Percentiles rank a stretch among this genome's conserved stretches.
These are phyloP conservation scores for Aeoliscus strigatus DNA, from an alignment of 2,797 vertebrate species.

Conservation along the genomic window DNA sequence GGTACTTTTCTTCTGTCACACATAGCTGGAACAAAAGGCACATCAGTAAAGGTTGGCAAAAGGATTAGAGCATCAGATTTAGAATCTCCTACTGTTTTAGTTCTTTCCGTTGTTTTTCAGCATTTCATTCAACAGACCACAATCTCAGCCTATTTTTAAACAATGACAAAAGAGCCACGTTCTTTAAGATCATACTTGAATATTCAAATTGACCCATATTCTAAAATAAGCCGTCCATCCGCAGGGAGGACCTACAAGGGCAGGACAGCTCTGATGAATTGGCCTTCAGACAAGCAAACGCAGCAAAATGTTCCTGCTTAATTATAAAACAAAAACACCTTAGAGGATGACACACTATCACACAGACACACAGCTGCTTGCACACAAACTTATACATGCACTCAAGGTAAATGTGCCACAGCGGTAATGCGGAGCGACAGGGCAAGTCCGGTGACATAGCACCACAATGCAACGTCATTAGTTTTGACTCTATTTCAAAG, in stretches of 20 bases:
- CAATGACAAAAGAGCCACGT: background rate
- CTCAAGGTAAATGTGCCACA: conserved; percentile 23
- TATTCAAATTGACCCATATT: conserved; percentile 51
- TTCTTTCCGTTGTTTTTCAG: too few relatives aligned
- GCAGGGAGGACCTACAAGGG: conserved; percentile 26
- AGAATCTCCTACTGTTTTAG: too few relatives aligned
- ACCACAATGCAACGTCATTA: conserved; percentile 36
- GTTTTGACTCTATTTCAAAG: conserved; percentile 40
- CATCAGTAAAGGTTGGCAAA: too few relatives aligned
- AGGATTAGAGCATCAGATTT: too few relatives aligned
- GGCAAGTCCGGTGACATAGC: conserved; percentile 37
- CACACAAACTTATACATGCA: background rate
- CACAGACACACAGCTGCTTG: too few relatives aligned
- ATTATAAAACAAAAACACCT: conserved; percentile 39
- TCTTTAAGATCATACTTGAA: conserved; percentile 24
- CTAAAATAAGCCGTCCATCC: conserved; percentile 38
- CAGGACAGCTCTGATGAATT: conserved; percentile 44
- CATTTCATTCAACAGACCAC: too few relatives aligned
- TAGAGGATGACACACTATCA: background rate
- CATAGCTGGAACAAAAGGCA: too few relatives aligned
- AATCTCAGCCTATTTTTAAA: too few relatives aligned
- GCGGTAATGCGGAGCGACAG: conserved; percentile 28
- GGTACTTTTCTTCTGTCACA: too few relatives aligned
- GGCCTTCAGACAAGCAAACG: conserved; percentile 36
- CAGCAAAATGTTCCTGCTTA: conserved; percentile 48